Percentiles rank a stretch among this genome's conserved stretches.
Conservation (phyloP, 2,888 invertebrate genomes). For the Pyrrhosoma nymphula region DNA sequence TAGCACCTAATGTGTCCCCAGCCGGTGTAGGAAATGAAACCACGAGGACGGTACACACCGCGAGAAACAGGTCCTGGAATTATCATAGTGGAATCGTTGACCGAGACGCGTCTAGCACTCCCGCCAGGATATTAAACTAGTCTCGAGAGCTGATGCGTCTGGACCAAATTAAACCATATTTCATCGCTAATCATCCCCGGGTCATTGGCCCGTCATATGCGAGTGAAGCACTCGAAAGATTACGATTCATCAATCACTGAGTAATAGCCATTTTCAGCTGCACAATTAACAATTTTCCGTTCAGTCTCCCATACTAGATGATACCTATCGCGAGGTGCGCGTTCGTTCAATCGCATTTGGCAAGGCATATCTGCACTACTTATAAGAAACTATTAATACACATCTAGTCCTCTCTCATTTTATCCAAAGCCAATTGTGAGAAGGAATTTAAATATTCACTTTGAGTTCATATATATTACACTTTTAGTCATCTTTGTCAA, state of each 20-base stretch:
- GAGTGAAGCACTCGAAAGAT: not conserved
- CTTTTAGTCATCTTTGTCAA: too few relatives aligned
- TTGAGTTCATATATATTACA: too few relatives aligned
- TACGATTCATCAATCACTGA: not conserved
- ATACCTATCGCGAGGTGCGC: not conserved
- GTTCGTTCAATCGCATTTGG: not conserved
- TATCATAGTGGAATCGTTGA: slow-evolving; percentile 50
- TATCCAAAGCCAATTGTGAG: too few relatives aligned
- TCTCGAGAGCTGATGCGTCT: not conserved
- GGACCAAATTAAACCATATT: slow-evolving; percentile 50
- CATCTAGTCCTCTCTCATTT: too few relatives aligned
- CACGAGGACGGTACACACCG: not conserved
- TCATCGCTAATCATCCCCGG: slow-evolving; percentile 50
- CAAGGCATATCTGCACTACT: too few relatives aligned
- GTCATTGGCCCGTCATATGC: slow-evolving; percentile 38
- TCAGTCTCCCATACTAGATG: not conserved
- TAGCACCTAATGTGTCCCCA: not conserved
- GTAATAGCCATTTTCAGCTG: not conserved
- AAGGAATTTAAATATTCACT: too few relatives aligned
- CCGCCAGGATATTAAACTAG: slow-evolving; percentile 9
- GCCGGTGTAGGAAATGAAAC: slow-evolving; percentile 21
- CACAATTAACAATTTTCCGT: not conserved
- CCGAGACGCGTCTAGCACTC: slow-evolving; percentile 54
- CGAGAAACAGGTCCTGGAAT: slow-evolving; percentile 34
- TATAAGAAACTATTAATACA: too few relatives aligned